Percentiles rank a stretch among this genome's conserved stretches.
phyloP scores from a whole-genome alignment of 2,113 vertebrate genomes.

The Oriolus oriolus region DNA sequence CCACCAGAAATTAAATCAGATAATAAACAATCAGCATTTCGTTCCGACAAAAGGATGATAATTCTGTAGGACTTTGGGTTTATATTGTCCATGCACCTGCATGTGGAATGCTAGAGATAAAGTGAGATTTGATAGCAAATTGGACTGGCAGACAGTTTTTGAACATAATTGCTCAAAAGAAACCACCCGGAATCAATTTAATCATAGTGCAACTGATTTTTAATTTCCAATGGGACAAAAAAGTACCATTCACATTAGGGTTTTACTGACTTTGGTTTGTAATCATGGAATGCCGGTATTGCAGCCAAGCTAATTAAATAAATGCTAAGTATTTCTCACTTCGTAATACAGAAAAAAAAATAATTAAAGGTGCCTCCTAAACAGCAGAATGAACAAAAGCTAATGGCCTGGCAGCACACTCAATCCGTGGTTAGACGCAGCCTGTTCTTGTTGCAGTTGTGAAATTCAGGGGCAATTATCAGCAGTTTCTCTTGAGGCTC shows the following conservation, averaged over 20 bases:
- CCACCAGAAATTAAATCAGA: slow-evolving; percentile 58
- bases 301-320: slow-evolving; percentile 53
- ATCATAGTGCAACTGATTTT: slow-evolving; percentile 67
- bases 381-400: slow-evolving; percentile 37
- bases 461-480: not conserved
- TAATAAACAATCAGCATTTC: slow-evolving; percentile 58
- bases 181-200: slow-evolving; percentile 70
- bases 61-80: slow-evolving; percentile 25
- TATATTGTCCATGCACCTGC: slow-evolving; percentile 44
- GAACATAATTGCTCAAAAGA: slow-evolving; percentile 71
- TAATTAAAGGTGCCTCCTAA: slow-evolving; percentile 46
- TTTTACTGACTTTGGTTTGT: slow-evolving; percentile 42
- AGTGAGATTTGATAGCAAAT: slow-evolving; percentile 71
- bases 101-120: not conserved
- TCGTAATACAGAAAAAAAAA: not conserved
- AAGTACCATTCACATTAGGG: slow-evolving; percentile 27
- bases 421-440: not conserved
- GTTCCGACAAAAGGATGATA: slow-evolving; percentile 21
- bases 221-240: slow-evolving; percentile 51
- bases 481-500: not conserved
- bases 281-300: slow-evolving; percentile 32
- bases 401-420: not conserved
- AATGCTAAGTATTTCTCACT: slow-evolving; percentile 43
- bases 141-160: slow-evolving; percentile 71
- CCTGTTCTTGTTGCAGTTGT: not conserved